Evolutionary conservation across 2,113 vertebrate genomes (phyloP).

Genomic region (Corvus moneduloides): DNA sequence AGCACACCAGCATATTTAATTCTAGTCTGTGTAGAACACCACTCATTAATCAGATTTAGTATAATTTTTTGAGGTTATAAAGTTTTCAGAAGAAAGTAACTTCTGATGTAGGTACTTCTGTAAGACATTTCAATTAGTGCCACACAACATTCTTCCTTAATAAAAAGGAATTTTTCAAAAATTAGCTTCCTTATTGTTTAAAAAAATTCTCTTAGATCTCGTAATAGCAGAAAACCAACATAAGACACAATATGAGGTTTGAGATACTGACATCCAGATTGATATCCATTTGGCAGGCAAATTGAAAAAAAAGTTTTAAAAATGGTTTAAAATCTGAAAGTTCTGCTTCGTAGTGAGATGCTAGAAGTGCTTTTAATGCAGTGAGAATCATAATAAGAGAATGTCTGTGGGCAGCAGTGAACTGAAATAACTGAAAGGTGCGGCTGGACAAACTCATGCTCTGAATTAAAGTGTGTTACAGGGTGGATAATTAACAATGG

Average conservation of each 20-base stretch:
- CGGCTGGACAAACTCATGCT: neutral
- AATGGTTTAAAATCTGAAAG: neutral
- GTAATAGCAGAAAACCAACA: neutral
- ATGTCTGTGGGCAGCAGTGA: neutral
- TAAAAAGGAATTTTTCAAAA: neutral
- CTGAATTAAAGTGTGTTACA: neutral
- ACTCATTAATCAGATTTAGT: neutral
- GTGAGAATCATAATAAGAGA: neutral
- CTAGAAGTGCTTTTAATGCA: neutral
- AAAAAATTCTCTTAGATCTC: neutral
- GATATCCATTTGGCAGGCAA: neutral
- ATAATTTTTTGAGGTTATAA: neutral
- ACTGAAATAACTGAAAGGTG: neutral
- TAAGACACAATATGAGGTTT: neutral
- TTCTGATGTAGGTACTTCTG: neutral
- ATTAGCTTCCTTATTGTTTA: neutral
- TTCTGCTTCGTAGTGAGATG: neutral
- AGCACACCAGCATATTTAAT: neutral
- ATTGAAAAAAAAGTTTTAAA: neutral
- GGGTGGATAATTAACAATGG: neutral
- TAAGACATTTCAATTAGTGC: neutral
- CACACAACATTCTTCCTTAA: neutral
- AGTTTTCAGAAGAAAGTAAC: neutral
- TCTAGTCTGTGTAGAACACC: neutral
- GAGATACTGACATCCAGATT: neutral